A percentile compares a stretch with the other conserved stretches of the same genome.
phyloP scores from a whole-genome alignment of 2,888 invertebrate genomes.

The Pristionchus japonicus region DNA sequence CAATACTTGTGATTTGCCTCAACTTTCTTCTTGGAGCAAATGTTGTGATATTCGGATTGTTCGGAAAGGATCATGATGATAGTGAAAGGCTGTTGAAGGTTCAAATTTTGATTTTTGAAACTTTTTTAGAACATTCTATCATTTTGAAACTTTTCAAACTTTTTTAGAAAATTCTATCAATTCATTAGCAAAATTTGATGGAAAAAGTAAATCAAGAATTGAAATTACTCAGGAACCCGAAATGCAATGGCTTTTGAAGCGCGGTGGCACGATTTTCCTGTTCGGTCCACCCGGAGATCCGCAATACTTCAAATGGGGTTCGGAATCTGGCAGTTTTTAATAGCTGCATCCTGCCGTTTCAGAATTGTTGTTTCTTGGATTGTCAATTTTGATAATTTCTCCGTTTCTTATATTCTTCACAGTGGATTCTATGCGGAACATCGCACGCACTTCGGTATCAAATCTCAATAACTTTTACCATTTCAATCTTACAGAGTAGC shows the following conservation, averaged over 20 bases:
- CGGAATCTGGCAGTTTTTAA: neutral
- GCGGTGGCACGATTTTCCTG: neutral
- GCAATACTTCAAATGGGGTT: slow-evolving; percentile 35
- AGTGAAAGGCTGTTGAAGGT: neutral
- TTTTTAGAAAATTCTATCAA: neutral
- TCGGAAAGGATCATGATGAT: neutral
- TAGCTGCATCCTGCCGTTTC: no score
- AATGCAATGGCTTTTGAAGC: neutral
- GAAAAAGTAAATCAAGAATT: no score
- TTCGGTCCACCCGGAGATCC: neutral
- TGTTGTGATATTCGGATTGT: neutral
- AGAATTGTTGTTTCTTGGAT: neutral
- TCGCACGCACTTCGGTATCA: neutral
- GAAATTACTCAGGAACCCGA: neutral
- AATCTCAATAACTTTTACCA: no score
- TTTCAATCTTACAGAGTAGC: no score
- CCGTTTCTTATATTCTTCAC: neutral
- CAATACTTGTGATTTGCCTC: neutral
- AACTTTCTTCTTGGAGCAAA: neutral
- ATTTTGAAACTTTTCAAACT: no score
- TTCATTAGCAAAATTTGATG: no score
- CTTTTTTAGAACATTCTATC: no score
- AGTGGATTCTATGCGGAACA: neutral
- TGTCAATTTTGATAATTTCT: neutral
- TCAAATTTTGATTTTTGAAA: neutral